Percentiles rank a stretch among this genome's conserved stretches.
phyloP scores from a whole-genome alignment of 2,113 vertebrate species.

The Burhinus bistriatus region DNA sequence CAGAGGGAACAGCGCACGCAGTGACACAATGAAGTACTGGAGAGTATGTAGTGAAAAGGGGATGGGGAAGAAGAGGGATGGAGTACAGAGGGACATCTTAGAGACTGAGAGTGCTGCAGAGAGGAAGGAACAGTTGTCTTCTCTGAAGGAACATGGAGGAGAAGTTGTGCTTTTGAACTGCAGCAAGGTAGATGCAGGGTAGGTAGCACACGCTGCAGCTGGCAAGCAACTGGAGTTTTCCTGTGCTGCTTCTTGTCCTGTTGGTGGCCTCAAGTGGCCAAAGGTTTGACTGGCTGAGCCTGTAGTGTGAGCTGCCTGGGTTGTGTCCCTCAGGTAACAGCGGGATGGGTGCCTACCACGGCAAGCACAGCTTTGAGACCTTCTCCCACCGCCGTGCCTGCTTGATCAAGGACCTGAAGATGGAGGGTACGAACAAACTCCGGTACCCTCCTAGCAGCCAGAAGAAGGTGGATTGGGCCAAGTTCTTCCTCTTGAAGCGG shows the following conservation, averaged over 20 bases:
- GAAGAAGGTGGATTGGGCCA: conserved; percentile 73
- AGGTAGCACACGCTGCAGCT: not conserved
- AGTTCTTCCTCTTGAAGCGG: conserved; percentile 71
- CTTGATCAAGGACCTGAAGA: conserved; percentile 79
- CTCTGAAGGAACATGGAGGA: not conserved
- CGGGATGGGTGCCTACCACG: conserved; percentile 86
- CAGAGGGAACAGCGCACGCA: not conserved
- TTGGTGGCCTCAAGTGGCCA: not conserved
- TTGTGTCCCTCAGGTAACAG: conserved; percentile 64
- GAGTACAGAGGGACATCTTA: no score
- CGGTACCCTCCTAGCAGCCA: conserved; percentile 59
- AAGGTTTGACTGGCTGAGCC: not conserved
- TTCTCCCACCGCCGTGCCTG: conserved; percentile 86
- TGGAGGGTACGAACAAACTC: conserved; percentile 72
- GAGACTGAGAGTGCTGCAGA: not conserved
- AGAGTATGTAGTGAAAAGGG: rapidly evolving
- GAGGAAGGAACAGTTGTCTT: not conserved
- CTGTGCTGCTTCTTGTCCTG: not conserved
- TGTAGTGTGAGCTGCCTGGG: not conserved
- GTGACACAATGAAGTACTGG: not conserved
- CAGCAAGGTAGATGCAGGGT: not conserved
- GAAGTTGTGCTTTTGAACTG: not conserved
- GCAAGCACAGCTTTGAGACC: conserved; percentile 83
- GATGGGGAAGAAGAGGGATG: not conserved
- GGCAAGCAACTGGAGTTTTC: not conserved